Base-by-base conservation (phyloP, 2,113 vertebrate species). In the Aramus guarauna region DNA sequence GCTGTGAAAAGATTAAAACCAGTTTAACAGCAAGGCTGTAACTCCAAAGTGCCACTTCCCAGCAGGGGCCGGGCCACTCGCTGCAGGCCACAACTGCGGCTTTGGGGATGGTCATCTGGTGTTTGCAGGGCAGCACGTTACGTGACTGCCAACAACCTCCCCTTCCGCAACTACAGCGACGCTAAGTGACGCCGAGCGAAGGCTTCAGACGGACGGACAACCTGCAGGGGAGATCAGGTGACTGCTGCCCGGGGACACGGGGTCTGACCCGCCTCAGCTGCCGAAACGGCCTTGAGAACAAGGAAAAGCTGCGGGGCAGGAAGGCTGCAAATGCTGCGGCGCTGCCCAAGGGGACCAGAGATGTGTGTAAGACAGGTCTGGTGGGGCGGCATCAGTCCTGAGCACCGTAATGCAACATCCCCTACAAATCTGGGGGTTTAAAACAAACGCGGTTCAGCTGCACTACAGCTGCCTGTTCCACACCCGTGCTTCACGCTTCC, bases 11-110 rank as follows among this genome's bases (percentile, higher is more conserved):
- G 41, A 37, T 62, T 58, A 81, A 80, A 73, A 36, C 9, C 79
- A 94, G 15, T 67, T 85, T 69, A 48, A 74, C 68, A 39, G 74
- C 27, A 81, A 48, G 27, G 56, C 41, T 88, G 62, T 41, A 41
- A 48, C 36, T 37, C 37, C 36, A 56, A 80, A 69, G 47, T 52
- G 71, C 6, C 37, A 11, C 41, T 53, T 67, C 55, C 71, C 60
- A 66, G 14, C 3, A 4, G 36, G 32, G 43, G 63, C n/a, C 0
- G 0, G 3, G 39, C 45, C 71, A 76, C 52, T 47, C 1, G 7
- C 68, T 87, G 63, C 62, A 45, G 41, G 45, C 37, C 56, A 72
- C 1, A 5, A 4, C 29, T 73, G 43, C 81, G 34, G 12, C 47
- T 55, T 50, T 6, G 71, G 73, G n/a, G 76, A 60, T 9, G 30